Evolutionary conservation across 2,888 invertebrate species (phyloP).

Genomic region (Caenorhabditis virilis): DNA sequence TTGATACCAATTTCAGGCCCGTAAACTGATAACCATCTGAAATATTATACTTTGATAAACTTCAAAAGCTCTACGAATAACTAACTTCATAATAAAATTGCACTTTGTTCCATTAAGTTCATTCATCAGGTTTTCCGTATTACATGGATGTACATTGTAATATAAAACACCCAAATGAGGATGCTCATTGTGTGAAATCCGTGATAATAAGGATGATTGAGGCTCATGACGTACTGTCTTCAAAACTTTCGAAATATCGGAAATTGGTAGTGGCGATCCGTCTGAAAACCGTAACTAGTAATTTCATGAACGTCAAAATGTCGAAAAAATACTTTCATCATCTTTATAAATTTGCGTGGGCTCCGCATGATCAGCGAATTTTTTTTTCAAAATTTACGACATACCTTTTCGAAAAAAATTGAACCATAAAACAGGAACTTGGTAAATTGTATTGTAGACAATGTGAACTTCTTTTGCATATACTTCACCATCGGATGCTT

Average conservation of each 20-base stretch:
- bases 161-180: constrained; percentile 54
- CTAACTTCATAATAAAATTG: constrained; percentile 48
- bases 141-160: constrained; percentile 64
- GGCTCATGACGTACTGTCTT: constrained; percentile 11
- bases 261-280: constrained; percentile 10
- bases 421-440: constrained; percentile 60
- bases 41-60: too few relatives aligned
- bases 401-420: constrained; percentile 53
- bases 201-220: constrained; percentile 5
- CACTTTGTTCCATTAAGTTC: constrained; percentile 38
- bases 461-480: constrained; percentile 26
- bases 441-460: constrained; percentile 49
- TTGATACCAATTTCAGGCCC: constrained; percentile 40
- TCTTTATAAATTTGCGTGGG: too few relatives aligned
- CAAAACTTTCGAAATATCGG: constrained; percentile 16
- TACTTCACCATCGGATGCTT: not conserved
- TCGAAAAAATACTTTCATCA: too few relatives aligned
- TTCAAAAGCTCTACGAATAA: too few relatives aligned
- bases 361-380: too few relatives aligned
- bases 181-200: constrained; percentile 25
- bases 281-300: constrained; percentile 11
- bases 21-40: constrained; percentile 52
- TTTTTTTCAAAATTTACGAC: not conserved
- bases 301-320: too few relatives aligned
- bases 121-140: constrained; percentile 50